Conservation (phyloP, 2,888 invertebrate genomes). For the Neoitamus cyanurus region DNA sequence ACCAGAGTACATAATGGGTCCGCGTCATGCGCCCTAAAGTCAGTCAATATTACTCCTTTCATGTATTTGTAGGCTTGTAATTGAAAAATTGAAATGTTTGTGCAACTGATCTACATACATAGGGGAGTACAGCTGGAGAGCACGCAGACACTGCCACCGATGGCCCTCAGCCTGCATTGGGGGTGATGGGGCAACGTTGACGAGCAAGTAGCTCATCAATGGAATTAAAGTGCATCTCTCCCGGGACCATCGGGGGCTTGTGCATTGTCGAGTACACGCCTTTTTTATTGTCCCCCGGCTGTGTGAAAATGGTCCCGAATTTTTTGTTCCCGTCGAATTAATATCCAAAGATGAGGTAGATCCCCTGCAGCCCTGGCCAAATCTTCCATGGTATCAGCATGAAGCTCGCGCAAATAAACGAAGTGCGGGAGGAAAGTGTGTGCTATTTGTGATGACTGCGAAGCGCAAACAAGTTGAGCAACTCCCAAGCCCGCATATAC, state of each 20-base stretch:
- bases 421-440: not conserved
- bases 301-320: not conserved
- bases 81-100: conserved; percentile 58
- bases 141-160: not conserved
- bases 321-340: not conserved
- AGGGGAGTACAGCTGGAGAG: conserved; percentile 42
- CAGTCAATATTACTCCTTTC: conserved; percentile 57
- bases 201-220: conserved; percentile 27
- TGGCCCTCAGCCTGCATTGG: not conserved
- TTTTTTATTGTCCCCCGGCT: not conserved
- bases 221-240: conserved; percentile 25
- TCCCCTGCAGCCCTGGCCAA: not conserved
- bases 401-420: conserved; percentile 10
- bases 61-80: conserved; percentile 56
- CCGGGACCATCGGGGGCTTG: not conserved
- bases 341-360: not conserved
- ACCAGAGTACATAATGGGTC: conserved; percentile 48
- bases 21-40: conserved; percentile 57
- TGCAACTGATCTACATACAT: conserved; percentile 57
- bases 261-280: not conserved
- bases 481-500: conserved; percentile 10
- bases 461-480: conserved; percentile 33
- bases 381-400: not conserved
- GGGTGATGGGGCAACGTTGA: not conserved
- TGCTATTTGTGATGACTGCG: conserved; percentile 26